These are phyloP conservation scores for Pentalonia nigronervosa DNA, from an alignment of 1,140 invertebrate species.

Conservation along the genomic window DNA sequence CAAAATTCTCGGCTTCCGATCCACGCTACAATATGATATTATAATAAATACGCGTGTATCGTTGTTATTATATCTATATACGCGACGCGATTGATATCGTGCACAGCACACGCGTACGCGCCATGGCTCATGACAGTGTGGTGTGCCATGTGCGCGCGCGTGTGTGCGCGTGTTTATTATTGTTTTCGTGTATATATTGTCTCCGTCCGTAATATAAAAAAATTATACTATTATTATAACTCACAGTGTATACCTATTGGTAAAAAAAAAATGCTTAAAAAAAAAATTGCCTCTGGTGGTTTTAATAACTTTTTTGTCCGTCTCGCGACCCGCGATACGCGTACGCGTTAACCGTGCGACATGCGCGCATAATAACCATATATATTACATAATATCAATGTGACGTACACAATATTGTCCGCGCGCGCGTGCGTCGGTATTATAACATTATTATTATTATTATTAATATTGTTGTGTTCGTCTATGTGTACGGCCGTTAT, in stretches of 20 bases:
- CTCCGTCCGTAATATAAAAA: not conserved
- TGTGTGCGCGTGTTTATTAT: not conserved
- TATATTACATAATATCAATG: not conserved
- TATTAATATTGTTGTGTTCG: not conserved
- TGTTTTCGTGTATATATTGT: conserved; percentile 40
- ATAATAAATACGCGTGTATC: not conserved
- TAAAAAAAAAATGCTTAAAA: not conserved
- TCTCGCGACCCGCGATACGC: not conserved
- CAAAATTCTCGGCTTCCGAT: conserved; percentile 54
- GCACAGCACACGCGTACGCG: not conserved
- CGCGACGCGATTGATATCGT: not conserved
- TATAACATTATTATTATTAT: not conserved
- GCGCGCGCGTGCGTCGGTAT: not conserved
- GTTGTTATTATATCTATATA: not conserved
- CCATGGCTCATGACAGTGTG: not conserved
- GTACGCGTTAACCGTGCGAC: not conserved
- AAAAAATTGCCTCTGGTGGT: not conserved
- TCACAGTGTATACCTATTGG: not conserved
- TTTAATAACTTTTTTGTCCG: not conserved
- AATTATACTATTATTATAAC: not conserved
- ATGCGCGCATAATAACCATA: not conserved
- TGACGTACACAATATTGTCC: not conserved
- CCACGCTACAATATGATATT: not conserved
- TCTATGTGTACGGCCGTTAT: not conserved
- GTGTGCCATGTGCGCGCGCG: not conserved